These are phyloP conservation scores for Brachionus angularis DNA, from an alignment of 1,140 invertebrate species.

Conservation along the genomic window DNA sequence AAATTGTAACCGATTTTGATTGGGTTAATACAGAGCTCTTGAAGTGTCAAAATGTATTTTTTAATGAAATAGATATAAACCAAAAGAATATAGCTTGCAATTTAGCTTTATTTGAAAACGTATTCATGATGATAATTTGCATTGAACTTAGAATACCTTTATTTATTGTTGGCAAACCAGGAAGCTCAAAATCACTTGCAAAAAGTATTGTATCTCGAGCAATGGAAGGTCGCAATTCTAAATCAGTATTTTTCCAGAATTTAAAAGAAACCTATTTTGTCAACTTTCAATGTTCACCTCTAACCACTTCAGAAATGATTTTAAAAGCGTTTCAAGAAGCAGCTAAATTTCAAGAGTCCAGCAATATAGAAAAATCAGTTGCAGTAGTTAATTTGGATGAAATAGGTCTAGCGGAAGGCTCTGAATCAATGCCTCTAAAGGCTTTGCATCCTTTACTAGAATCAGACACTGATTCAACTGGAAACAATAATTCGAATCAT, in stretches of 20 bases:
- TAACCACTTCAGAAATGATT: slow-evolving; percentile 53
- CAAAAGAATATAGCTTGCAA: slow-evolving; percentile 51
- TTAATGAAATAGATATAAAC: slow-evolving; percentile 48
- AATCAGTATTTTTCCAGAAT: slow-evolving; percentile 47
- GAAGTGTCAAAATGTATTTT: slow-evolving; percentile 50
- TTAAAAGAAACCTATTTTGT: slow-evolving; percentile 50
- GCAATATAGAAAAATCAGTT: slow-evolving; percentile 49
- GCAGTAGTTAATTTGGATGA: slow-evolving; percentile 54
- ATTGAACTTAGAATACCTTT: slow-evolving; percentile 51
- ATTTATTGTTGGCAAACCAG: slow-evolving; percentile 55
- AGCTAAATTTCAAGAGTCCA: slow-evolving; percentile 50
- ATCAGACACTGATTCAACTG: slow-evolving; percentile 44
- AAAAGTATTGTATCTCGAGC: slow-evolving; percentile 51
- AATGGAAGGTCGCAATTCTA: slow-evolving; percentile 50
- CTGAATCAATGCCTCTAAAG: slow-evolving; percentile 53
- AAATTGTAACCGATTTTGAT: neutral
- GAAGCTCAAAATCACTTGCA: slow-evolving; percentile 53
- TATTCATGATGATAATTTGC: slow-evolving; percentile 54
- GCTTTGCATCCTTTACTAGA: slow-evolving; percentile 48
- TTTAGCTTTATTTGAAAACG: slow-evolving; percentile 52
- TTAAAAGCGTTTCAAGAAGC: slow-evolving; percentile 50
- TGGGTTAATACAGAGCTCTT: slow-evolving; percentile 4
- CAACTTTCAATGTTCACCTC: slow-evolving; percentile 53
- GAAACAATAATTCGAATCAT: slow-evolving; percentile 45
- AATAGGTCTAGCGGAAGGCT: slow-evolving; percentile 52